Conservation (phyloP, 2,113 vertebrate genomes). For the Gracilinanus agilis region DNA sequence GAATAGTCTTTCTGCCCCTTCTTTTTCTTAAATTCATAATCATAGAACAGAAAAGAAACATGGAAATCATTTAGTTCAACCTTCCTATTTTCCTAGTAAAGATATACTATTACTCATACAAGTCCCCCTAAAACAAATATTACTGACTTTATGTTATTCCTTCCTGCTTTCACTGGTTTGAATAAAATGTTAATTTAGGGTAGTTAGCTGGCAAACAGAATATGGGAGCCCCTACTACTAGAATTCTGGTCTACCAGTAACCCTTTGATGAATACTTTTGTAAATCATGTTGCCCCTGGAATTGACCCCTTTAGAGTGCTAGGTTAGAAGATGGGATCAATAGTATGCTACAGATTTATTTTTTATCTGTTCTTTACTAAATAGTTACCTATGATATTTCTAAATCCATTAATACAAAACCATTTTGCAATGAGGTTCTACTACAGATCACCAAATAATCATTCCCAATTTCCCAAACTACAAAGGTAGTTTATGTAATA, state of each 20-base stretch:
- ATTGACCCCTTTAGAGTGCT: neutral
- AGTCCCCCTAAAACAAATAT: neutral
- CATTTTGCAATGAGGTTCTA: neutral
- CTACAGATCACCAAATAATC: neutral
- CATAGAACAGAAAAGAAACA: neutral
- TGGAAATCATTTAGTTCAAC: neutral
- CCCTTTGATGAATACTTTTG: neutral
- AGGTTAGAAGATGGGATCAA: neutral
- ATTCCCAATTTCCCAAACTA: slow-evolving; percentile 35
- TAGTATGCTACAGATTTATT: neutral
- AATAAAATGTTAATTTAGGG: neutral
- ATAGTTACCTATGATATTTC: neutral
- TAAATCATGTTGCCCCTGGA: neutral
- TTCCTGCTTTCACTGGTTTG: neutral
- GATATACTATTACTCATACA: neutral
- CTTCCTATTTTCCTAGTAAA: neutral
- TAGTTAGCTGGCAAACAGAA: neutral
- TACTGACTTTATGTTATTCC: neutral
- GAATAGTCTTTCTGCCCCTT: neutral
- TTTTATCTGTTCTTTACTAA: neutral
- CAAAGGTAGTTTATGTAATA: neutral
- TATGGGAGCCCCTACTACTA: neutral
- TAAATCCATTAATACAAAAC: neutral
- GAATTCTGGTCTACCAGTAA: neutral
- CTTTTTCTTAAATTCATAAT: neutral